A percentile compares a stretch with the other conserved stretches of the same genome.
phyloP scores from a whole-genome alignment of 1,140 invertebrate genomes.

The Bursaphelenchus mucronatus region DNA sequence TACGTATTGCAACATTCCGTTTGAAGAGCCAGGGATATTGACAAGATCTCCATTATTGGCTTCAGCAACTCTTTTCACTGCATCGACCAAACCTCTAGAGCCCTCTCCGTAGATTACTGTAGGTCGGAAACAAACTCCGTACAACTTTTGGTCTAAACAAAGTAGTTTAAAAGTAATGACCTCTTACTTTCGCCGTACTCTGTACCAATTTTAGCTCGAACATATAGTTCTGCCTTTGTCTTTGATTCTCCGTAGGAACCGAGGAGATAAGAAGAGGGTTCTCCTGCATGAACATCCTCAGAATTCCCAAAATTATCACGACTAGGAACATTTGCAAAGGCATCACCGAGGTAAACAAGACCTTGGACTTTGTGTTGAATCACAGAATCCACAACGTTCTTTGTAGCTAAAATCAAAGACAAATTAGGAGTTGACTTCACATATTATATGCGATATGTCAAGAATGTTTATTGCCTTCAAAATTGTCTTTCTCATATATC shows the following conservation, averaged over 20 bases:
- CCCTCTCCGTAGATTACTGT: conserved; percentile 43
- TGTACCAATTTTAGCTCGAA: conserved; percentile 23
- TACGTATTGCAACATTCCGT: conserved; percentile 41
- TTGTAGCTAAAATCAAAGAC: conserved; percentile 26
- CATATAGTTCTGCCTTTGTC: conserved; percentile 24
- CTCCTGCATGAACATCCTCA: conserved; percentile 30
- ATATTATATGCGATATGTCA: too few relatives aligned
- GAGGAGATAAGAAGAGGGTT: conserved; percentile 33
- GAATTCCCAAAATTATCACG: conserved; percentile 40
- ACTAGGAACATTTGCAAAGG: conserved; percentile 39
- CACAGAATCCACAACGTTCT: conserved; percentile 33
- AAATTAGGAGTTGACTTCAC: conserved; percentile 12
- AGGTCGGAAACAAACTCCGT: conserved; percentile 34
- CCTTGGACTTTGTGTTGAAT: conserved; percentile 25
- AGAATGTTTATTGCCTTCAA: conserved; percentile 36
- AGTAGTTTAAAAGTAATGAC: background rate
- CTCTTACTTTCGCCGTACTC: conserved; percentile 28
- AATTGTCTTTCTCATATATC: conserved; percentile 27
- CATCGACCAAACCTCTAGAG: conserved; percentile 21
- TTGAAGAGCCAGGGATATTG: conserved; percentile 24
- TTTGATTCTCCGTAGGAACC: conserved; percentile 41
- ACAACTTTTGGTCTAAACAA: conserved; percentile 26
- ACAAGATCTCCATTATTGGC: conserved; percentile 20
- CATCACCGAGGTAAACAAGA: conserved; percentile 34
- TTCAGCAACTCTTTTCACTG: conserved; percentile 27